phyloP scores from a whole-genome alignment of 2,113 vertebrate species.

The Anguilla rostrata region DNA sequence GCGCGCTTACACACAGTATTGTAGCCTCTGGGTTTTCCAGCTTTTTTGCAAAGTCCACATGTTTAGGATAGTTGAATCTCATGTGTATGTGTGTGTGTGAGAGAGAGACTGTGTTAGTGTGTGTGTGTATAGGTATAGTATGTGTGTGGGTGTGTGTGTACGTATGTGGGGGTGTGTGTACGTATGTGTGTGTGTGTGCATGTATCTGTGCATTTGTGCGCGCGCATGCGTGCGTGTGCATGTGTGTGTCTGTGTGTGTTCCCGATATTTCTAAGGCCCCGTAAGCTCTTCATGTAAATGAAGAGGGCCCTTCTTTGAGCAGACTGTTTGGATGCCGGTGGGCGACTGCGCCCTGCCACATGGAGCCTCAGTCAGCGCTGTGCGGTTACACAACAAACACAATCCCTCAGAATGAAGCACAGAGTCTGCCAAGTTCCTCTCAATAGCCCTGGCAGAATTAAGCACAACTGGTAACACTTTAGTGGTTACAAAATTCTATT shows the following conservation, averaged over 20 bases:
- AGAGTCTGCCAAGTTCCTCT: conserved; percentile 38
- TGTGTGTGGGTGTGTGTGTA: no score
- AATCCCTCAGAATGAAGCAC: neutral
- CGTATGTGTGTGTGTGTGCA: neutral
- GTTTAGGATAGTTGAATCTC: neutral
- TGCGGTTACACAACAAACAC: neutral
- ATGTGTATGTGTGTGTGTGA: neutral
- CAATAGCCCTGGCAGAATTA: conserved; percentile 44
- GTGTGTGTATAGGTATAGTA: no score
- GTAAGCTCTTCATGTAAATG: neutral
- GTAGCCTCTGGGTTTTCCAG: neutral
- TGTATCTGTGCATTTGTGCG: no score
- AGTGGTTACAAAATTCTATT: conserved; percentile 48
- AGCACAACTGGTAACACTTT: conserved; percentile 52
- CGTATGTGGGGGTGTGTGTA: no score
- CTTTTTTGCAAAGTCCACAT: neutral
- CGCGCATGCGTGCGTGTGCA: neutral
- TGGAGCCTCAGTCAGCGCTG: neutral
- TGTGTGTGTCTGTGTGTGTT: conserved; percentile 3
- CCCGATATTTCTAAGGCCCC: conserved; percentile 5
- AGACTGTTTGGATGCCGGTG: neutral
- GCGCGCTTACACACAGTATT: neutral
- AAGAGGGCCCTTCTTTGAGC: neutral
- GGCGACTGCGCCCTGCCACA: neutral
- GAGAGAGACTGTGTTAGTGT: neutral